phyloP scores from a whole-genome alignment of 2,888 invertebrate species.

The Chloroclystis v-ata region DNA sequence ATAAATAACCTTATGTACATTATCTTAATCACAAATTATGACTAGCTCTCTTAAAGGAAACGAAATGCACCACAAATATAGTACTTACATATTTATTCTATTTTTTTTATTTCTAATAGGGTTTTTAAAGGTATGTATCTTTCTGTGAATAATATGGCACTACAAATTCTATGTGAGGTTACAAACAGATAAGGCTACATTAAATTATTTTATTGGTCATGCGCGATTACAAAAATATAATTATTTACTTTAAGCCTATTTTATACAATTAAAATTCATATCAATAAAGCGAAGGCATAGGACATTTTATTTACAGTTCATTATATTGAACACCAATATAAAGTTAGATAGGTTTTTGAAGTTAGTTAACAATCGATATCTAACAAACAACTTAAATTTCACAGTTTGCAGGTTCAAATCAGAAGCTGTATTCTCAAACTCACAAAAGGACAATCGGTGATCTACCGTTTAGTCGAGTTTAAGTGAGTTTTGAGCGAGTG shows the following conservation, averaged over 20 bases:
- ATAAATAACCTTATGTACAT: slow-evolving; percentile 45
- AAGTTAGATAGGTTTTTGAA: no score
- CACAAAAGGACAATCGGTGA: no score
- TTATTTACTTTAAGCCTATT: slow-evolving; percentile 41
- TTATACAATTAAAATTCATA: neutral
- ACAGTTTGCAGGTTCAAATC: no score
- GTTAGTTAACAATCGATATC: no score
- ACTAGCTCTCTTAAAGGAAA: slow-evolving; percentile 65
- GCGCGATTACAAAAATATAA: slow-evolving; percentile 66
- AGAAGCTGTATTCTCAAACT: no score
- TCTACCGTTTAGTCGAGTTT: no score
- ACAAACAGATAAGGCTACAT: slow-evolving; percentile 30
- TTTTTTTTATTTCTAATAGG: no score
- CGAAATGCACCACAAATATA: slow-evolving; percentile 61
- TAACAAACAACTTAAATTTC: no score
- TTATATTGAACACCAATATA: no score
- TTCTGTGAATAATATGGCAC: slow-evolving; percentile 46
- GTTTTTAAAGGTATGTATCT: slow-evolving; percentile 7
- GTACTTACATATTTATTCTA: slow-evolving; percentile 40
- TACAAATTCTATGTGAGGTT: slow-evolving; percentile 36
- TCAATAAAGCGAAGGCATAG: neutral
- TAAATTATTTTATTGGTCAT: slow-evolving; percentile 59
- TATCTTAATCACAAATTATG: slow-evolving; percentile 51
- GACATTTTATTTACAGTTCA: neutral
- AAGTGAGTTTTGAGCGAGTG: no score